Base-by-base conservation (phyloP, 2,113 vertebrate genomes). In the Scomber japonicus region DNA sequence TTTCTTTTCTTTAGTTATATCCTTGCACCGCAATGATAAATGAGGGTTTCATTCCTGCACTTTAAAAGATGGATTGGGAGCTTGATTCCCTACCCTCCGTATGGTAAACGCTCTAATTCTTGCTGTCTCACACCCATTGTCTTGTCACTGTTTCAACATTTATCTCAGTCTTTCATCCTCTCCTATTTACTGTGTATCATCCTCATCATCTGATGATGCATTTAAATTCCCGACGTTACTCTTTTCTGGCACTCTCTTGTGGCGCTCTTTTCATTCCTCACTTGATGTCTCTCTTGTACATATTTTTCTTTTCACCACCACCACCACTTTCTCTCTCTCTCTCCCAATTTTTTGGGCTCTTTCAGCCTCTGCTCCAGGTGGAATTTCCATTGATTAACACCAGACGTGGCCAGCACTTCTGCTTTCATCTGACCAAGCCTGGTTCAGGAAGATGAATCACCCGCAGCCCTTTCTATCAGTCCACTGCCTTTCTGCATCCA, bases 301-400 rank as follows among this genome's bases (percentile, higher is more conserved):
- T 68, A 51, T 27, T 35, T 63, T 75, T 53, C 31, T 27, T 73
- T 79, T 71, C 31, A 61, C 65, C 8, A 15, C 49, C 8, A 15
- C 49, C 24, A 27, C 24, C 24, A 27, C 53, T 15, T 9, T 12
- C 30, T 50, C 10, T 64, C 7, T 62, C 19, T 27, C 53, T 15
- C 11, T 64, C 7, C 57, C 19, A 3, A 48, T 50, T 45, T 31
- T 49, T 5, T 21, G 44, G 44, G 15, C 83, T 77, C 65, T 60
- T 67, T 56, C 30, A 74, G 84, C 80, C 71, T 92, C 88, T 81
- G 72, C 81, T 94, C 90, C 92, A 88, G 61, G 83, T 84, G 91
- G 91, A 92, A 82, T 89, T 92, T 85, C 84, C 88, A 72, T 93
- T 94, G 79, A 95, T 94, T 94, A 93, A 95, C 91, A 92, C 50